phyloP scores from a whole-genome alignment of 2,797 vertebrate genomes.

The Capromys pilorides region DNA sequence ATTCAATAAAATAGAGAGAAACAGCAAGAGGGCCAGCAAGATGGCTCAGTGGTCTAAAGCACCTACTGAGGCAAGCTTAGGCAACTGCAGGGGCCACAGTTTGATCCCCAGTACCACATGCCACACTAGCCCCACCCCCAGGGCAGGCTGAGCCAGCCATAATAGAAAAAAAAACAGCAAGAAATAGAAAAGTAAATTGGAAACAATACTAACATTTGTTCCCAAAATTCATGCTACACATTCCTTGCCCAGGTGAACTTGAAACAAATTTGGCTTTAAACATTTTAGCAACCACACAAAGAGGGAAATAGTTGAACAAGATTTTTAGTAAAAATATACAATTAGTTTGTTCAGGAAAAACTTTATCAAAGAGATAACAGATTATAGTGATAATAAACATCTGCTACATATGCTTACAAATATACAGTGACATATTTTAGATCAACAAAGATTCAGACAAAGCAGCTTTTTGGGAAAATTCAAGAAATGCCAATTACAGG shows the following conservation, averaged over 20 bases:
- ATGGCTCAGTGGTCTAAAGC: too few relatives aligned
- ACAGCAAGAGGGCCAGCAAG: too few relatives aligned
- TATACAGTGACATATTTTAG: not conserved
- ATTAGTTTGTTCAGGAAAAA: not conserved
- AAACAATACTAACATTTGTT: not conserved
- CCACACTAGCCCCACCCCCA: too few relatives aligned
- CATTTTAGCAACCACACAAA: not conserved
- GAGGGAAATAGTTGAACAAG: not conserved
- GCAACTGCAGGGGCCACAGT: too few relatives aligned
- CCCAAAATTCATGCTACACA: not conserved
- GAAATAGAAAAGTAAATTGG: not conserved
- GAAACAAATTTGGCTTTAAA: not conserved
- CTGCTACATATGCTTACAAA: not conserved
- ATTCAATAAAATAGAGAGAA: conserved; percentile 21
- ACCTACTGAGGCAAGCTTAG: too few relatives aligned
- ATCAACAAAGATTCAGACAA: not conserved
- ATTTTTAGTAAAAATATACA: not conserved
- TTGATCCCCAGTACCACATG: too few relatives aligned
- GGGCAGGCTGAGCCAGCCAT: too few relatives aligned
- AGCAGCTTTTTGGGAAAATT: not conserved
- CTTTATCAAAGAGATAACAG: not conserved
- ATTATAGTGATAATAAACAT: not conserved
- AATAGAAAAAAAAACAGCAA: conserved; percentile 12
- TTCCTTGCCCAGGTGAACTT: not conserved
- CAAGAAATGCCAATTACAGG: too few relatives aligned